phyloP scores from a whole-genome alignment of 2,113 vertebrate species.

The Vidua macroura region DNA sequence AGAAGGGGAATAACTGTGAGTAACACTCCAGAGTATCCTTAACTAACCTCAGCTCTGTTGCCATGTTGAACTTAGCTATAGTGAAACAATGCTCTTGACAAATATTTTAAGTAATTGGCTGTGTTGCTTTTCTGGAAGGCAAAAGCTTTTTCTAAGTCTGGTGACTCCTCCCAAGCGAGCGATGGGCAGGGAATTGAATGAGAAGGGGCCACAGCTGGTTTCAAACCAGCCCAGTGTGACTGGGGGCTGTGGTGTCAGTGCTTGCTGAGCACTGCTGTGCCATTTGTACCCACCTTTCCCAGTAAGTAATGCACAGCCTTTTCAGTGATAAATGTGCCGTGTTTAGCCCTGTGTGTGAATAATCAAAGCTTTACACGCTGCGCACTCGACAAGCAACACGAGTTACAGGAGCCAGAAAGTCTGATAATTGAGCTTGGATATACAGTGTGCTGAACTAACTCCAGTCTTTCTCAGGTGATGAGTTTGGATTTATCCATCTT shows the following conservation, averaged over 20 bases:
- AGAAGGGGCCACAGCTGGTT: background rate
- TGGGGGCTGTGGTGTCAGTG: background rate
- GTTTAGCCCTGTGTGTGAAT: background rate
- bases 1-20: slow-evolving; percentile 32
- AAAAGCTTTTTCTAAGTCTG: background rate
- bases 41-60: slow-evolving; percentile 44
- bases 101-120: slow-evolving; percentile 24
- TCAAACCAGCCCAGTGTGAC: background rate
- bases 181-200: background rate
- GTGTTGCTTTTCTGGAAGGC: slow-evolving; percentile 32
- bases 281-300: background rate
- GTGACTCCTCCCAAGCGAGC: background rate
- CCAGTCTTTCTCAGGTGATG: slow-evolving; percentile 17
- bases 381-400: background rate
- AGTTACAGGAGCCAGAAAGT: background rate
- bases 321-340: background rate
- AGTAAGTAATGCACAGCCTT: background rate
- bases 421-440: background rate
- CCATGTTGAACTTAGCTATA: slow-evolving; percentile 35
- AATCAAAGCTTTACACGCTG: background rate
- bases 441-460: background rate
- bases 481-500: slow-evolving; percentile 4
- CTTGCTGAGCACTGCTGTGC: background rate
- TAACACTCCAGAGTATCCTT: slow-evolving; percentile 17
- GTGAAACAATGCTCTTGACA: slow-evolving; percentile 41